These are phyloP conservation scores for Antechinus stuartii DNA, from an alignment of 2,113 vertebrate species.

Conservation along the genomic window DNA sequence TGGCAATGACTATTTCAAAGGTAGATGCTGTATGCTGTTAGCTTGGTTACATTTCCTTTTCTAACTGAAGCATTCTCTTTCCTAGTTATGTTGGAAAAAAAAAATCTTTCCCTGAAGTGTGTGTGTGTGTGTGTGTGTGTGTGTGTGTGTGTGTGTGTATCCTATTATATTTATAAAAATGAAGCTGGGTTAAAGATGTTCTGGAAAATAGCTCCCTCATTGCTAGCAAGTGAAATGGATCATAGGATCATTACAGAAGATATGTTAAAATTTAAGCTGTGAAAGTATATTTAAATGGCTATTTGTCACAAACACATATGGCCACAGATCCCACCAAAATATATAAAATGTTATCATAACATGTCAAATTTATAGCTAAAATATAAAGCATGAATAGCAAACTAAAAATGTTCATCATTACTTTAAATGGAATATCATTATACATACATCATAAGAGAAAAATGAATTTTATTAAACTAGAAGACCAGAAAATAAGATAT, in stretches of 20 bases:
- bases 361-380: not conserved
- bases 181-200: not conserved
- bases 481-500: no score
- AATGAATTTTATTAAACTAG: no score
- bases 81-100: not conserved
- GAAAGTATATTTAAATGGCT: not conserved
- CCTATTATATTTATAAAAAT: not conserved
- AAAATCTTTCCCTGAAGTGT: not conserved
- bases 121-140: not conserved
- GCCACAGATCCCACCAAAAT: no score
- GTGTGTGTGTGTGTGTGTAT: rapidly evolving
- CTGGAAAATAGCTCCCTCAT: not conserved
- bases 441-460: no score
- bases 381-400: no score
- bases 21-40: not conserved
- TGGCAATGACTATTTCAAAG: not conserved
- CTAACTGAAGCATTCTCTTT: not conserved
- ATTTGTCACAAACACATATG: not conserved
- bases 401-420: no score
- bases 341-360: not conserved
- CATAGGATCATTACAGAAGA: not conserved
- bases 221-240: not conserved
- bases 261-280: not conserved
- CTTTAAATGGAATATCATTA: no score
- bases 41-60: not conserved